Conservation (phyloP, 2,888 invertebrate genomes). For the Sphaerophoria rueppellii region DNA sequence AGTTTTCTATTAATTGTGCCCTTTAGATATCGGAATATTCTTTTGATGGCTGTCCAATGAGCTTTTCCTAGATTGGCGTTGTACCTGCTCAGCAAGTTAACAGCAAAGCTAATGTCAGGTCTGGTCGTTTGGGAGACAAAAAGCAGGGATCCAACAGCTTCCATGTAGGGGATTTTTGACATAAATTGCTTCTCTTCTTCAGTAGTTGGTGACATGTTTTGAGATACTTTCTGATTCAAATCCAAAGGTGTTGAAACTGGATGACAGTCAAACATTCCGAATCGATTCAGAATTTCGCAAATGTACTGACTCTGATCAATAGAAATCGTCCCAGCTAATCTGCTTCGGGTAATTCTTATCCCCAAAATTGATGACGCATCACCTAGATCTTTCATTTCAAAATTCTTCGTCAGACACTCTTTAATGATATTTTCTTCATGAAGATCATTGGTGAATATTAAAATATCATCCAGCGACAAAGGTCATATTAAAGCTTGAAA, state of each 20-base stretch:
- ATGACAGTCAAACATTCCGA: slow-evolving; percentile 2
- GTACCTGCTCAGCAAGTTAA: slow-evolving; percentile 72
- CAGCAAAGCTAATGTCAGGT: slow-evolving; percentile 73
- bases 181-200: background rate
- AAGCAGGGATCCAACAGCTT: slow-evolving; percentile 43
- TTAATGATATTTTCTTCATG: too few relatives aligned
- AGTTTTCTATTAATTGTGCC: background rate
- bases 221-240: slow-evolving; percentile 4
- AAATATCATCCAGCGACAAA: too few relatives aligned
- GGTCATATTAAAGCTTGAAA: too few relatives aligned
- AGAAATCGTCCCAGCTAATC: too few relatives aligned
- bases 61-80: slow-evolving; percentile 42
- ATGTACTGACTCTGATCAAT: too few relatives aligned
- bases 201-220: background rate
- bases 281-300: background rate
- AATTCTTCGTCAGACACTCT: too few relatives aligned
- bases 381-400: too few relatives aligned
- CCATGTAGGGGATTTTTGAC: slow-evolving; percentile 38
- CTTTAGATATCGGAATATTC: background rate
- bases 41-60: background rate
- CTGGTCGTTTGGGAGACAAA: slow-evolving; percentile 50
- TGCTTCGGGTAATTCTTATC: too few relatives aligned
- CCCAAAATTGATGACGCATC: too few relatives aligned
- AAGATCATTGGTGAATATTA: too few relatives aligned
- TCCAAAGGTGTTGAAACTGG: slow-evolving; percentile 26